Base-by-base conservation (phyloP, 2,888 invertebrate species). In the Epirrita christyi region DNA sequence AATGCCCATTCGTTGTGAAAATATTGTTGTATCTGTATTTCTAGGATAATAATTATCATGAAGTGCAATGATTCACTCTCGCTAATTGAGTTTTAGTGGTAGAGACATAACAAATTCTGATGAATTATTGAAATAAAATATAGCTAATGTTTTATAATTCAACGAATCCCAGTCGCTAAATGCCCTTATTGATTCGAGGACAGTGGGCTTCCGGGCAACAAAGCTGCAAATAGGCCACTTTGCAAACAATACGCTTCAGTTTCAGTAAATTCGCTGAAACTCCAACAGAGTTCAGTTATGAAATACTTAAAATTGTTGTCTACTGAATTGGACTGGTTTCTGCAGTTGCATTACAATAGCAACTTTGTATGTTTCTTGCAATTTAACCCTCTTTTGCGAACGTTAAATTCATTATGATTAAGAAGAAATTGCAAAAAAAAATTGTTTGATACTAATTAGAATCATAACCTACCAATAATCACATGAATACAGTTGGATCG, bases 191-290 rank as follows among this genome's bases (percentile, higher is more conserved):
- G 64, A 61, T 61, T 55, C 56, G 51, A 59, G 66, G 55, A 62
- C 66, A 66, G 46, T 56, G 61, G 57, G 56, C 61, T 56, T 65
- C 67, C 68, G 50, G 61, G 52, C 61, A 52, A 59, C 64, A 60
- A 47, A 53, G 61, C 66, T 63, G 66, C 67, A 67, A 72, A 77
- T 65, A 71, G 67, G 58, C 72, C 72, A 73, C 71, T 75, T 72
- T 62, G 61, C 66, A 71, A 77, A 73, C 72, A 71, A 66, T 65
- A 61, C 59, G 61, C 61, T 21, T 55, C 68, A 64, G 58, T 63
- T 71, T 59, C 61, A 71, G 71, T 70, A 71, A 76, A 75, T 73
- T 70, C 64, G 61, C 64, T 61, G 66, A 61, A 71, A 67, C 55
- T 65, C 63, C 51, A 44, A 58, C 56, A 40, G 59, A 58, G 61